Evolutionary conservation across 30 jellyfish, hydroid and myxozoan genomes (phyloP), one percentile per base, ranked within the genome.

Genomic region (Turritopsis dohrnii): DNA sequence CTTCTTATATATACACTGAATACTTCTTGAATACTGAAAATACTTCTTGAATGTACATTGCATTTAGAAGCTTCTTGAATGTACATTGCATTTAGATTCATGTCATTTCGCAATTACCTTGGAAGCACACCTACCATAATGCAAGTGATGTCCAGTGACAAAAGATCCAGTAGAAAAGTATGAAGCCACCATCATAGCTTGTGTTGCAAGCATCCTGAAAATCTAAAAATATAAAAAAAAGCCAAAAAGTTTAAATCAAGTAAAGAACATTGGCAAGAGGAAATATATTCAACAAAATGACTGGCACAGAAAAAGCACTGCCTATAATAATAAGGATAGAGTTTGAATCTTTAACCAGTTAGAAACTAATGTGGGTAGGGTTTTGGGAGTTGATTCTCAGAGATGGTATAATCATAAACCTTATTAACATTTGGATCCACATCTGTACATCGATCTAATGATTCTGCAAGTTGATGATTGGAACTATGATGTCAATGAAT

Each of bases 131-230:
- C 26, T 54, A 85, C 92, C 92, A 54, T 85, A 85, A 75, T 85
- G 92, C 28, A 21, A 76, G 83, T 22, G 31, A 0, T 77, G 29
- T 17, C 53, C 90, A 22, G 53, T 53, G 21, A 8, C 75, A 0
- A 30, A 7, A 19, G 92, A 41, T 1, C 92, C 92, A 0, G 92
- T 79, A 21, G 92, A 85, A 28, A 85, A 76, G 74, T 85, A 85
- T 1, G 84, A 30, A 18, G 92, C 92, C 31, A 77, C 90, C 31
- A 28, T 52, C 92, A 85, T 85, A 1, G 92, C 92, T 76, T 85
- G 92, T 1, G 73, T 85, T 17, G 85, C 90, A n/a, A 85, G 90
- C 84, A 65, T 75, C 16, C 90, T n/a, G 7, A 85, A 79, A 52
- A 85, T 80, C 92, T 85, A 72, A 71, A 77, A 75, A 79, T 79